Conservation (phyloP, 2,888 invertebrate genomes). For the Scelioninae gen. 1 region DNA sequence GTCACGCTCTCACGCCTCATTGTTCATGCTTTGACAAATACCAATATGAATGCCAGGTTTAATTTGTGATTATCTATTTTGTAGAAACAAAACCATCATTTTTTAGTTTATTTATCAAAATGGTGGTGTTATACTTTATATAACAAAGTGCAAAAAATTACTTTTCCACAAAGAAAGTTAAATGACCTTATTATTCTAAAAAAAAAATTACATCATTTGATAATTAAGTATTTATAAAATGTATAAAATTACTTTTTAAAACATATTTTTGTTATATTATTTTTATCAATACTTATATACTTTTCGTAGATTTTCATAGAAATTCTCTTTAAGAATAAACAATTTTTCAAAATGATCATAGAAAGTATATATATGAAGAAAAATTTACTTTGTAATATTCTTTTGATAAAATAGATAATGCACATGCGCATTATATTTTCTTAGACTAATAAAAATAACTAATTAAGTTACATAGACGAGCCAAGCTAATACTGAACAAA, state of each 20-base stretch:
- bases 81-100: background rate
- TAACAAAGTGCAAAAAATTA: conserved; percentile 14
- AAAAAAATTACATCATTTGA: background rate
- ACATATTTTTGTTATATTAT: too few species aligned
- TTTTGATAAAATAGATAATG: background rate
- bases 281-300: too few species aligned
- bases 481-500: conserved; percentile 81
- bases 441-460: conserved; percentile 66
- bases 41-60: conserved; percentile 5
- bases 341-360: too few species aligned
- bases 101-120: background rate
- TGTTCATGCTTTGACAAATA: conserved; percentile 69
- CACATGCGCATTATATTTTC: conserved; percentile 32
- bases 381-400: too few species aligned
- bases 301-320: too few species aligned
- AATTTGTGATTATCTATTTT: conserved; percentile 1
- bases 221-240: too few species aligned
- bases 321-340: background rate
- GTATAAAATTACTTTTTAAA: too few species aligned
- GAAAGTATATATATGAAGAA: too few species aligned
- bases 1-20: conserved; percentile 70
- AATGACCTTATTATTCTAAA: conserved; percentile 13
- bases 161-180: conserved; percentile 14
- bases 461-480: conserved; percentile 78
- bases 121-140: conserved; percentile 7